Evolutionary conservation across 2,113 vertebrate species (phyloP).

Genomic region (Laticauda colubrina): DNA sequence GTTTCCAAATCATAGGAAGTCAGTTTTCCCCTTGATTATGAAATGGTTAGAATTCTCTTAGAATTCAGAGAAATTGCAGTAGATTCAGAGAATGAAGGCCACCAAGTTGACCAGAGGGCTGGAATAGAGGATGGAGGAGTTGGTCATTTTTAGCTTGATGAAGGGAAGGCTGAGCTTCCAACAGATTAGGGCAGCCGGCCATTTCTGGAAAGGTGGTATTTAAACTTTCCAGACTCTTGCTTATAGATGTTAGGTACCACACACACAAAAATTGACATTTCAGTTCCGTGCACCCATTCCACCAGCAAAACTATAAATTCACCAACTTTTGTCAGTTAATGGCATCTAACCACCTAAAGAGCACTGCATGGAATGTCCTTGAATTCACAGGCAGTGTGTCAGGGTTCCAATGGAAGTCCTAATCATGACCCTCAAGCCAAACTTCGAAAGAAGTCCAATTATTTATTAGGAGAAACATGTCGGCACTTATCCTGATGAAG

Average conservation of each 20-base stretch:
- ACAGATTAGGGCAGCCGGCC: not conserved
- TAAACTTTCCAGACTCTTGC: not conserved
- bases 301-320: not conserved
- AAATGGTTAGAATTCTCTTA: not conserved
- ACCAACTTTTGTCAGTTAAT: not conserved
- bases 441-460: too few relatives aligned
- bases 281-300: not conserved
- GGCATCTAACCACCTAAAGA: not conserved
- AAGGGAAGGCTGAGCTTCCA: not conserved
- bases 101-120: not conserved
- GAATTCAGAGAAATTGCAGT: not conserved
- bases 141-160: not conserved
- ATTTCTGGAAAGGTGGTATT: not conserved
- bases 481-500: too few relatives aligned
- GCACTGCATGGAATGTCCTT: not conserved
- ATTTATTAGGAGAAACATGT: too few relatives aligned
- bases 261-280: not conserved
- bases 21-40: not conserved
- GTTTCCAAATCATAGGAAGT: not conserved
- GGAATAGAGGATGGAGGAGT: not conserved
- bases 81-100: not conserved
- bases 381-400: not conserved
- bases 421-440: too few relatives aligned
- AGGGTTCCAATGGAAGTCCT: too few relatives aligned
- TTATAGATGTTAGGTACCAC: not conserved